Base-by-base conservation (phyloP, 92 coral and sea anemone genomes). In the Phenganax stokvisi region DNA sequence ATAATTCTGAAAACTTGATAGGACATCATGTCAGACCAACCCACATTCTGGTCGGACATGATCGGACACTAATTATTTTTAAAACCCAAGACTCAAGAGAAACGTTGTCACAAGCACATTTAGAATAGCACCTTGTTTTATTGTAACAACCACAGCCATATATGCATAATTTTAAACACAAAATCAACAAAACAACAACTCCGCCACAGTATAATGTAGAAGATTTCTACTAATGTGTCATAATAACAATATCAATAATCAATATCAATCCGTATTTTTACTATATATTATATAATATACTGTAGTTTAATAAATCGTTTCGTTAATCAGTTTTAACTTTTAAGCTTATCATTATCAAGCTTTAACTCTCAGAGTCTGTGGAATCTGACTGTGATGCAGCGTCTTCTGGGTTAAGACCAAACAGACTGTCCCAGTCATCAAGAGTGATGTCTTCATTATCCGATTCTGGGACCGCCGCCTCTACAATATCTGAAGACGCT, bases 201-300 rank as follows among this genome's bases (percentile, higher is more conserved):
- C 63, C 63, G 63, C 63, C 63, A 58, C 63, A 58, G 63, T 58
- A 58, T 58, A 58, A 58, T 58, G 63, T 58, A 58, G 63, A 58
- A 58, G 63, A 58, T 58, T 58, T 58, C 63, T 58, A 58, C 63
- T 58, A 58, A 58, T 58, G 63, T 58, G 63, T 58, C 63, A 58
- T 58, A 58, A 58, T 58, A 58, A 58, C 63, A 58, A 58, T 58
- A 58, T 58, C 63, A 58, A 58, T 58, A 58, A 58, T 58, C 63
- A 58, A 58, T 58, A 58, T 58, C 63, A 58, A 58, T 58, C 63
- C 63, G 63, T 58, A 58, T 58, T 58, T 58, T 58, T 58, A 58
- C 63, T 58, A 58, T 58, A 58, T 58, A 58, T 37, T 37, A 37
- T 58, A 58, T 58, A 58, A 58, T 58, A 58, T 58, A 58, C 63